A percentile compares a stretch with the other conserved stretches of the same genome.
Conservation (phyloP, 2,797 vertebrate species). For the Xenops minutus region DNA sequence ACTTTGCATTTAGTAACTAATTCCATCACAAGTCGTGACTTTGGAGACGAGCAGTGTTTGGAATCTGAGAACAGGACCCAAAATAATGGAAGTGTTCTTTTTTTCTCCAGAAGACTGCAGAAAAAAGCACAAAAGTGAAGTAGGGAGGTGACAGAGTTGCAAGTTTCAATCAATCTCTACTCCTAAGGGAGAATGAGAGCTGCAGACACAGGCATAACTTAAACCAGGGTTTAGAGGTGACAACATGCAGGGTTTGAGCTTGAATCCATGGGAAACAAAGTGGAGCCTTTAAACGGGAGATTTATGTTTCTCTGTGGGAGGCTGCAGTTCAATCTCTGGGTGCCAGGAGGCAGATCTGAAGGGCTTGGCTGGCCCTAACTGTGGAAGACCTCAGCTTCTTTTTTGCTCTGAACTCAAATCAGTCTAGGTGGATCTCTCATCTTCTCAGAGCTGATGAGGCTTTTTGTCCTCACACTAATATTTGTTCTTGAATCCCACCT, state of each 20-base stretch:
- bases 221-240: neutral
- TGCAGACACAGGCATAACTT: neutral
- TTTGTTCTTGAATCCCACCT: neutral
- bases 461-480: neutral
- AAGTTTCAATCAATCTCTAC: neutral
- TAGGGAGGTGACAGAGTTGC: neutral
- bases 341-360: neutral
- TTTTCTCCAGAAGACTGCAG: neutral
- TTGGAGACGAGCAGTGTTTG: neutral
- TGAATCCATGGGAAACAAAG: neutral
- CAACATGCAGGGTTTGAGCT: neutral
- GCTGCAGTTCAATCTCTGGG: neutral
- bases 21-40: neutral
- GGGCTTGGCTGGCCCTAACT: neutral
- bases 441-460: neutral
- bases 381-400: fast-evolving
- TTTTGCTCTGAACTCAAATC: neutral
- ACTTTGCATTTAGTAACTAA: neutral
- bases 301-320: neutral
- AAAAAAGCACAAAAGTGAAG: neutral
- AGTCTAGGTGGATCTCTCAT: neutral
- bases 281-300: neutral
- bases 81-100: neutral
- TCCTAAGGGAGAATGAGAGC: fast-evolving
- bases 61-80: neutral